Evolutionary conservation across 2,888 invertebrate genomes (phyloP), one percentile per base, ranked within the genome.

Genomic region (Rapana venosa): DNA sequence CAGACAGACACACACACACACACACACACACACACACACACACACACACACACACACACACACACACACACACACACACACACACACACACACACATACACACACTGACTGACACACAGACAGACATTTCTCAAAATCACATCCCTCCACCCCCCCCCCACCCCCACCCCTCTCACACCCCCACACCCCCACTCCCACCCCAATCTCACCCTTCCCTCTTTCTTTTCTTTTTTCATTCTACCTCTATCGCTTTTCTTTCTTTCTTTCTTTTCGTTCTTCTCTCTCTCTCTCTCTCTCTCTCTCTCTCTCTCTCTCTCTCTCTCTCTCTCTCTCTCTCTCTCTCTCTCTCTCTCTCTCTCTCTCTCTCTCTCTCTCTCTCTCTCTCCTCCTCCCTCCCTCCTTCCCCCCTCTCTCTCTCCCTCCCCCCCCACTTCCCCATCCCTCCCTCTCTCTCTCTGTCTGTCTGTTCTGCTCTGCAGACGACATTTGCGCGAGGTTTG

Each of bases 401-500:
- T 74, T n/a, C 26, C 74, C 26, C 74, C 26, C 11, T 11, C n/a
- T 8, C 74, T 26, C 66, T 22, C 66, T 22, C 66, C 2, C 66
- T 22, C 66, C 8, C 66, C 17, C 66, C 17, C 66, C 17, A 2
- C 17, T 26, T 26, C 66, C 13, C 66, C 66, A 17, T n/a, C 26
- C 66, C 66, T 66, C 66, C 13, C 66, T 66, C 66, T 66, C 26
- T 66, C 26, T 66, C 20, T 26, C 4, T 13, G 17, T 66, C 66
- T 66, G 17, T 66, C 66, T 66, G 66, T 66, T 66, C 66, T 47
- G 47, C 13, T 66, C 66, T 66, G 66, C 66, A 79, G 81, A 83
- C 81, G 81, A 47, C 81, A 83, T 83, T 83, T n/a, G 66, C 58
- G 61, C 4, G 32, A 66, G 58, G 86, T 61, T 86, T 56, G 83